Evolutionary conservation across 2,888 invertebrate genomes (phyloP), one percentile per base, ranked within the genome.

Genomic region (Pterobdella sp.): DNA sequence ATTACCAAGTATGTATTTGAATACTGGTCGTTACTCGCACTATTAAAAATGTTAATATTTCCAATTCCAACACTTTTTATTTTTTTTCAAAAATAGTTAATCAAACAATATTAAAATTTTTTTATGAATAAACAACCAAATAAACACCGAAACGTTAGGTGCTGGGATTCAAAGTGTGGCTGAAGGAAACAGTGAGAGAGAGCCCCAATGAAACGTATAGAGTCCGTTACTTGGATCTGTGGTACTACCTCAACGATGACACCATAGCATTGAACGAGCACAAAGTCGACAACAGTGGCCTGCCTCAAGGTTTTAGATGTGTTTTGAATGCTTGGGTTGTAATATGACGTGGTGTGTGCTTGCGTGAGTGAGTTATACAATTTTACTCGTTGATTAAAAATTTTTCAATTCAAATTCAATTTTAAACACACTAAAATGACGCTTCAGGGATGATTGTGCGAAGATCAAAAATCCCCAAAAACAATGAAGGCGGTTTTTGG

Each of bases 111-210:
- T 42, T 14, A 14, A 14, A 14, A 42, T 42, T 14, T 42, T 14
- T 7, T 42, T 42, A 42, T 42, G 18, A 42, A 14, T 42, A 14
- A 14, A 42, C n/a, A n/a, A n/a, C n/a, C n/a, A n/a, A n/a, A n/a
- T n/a, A n/a, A n/a, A 1, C 3, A 68, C 36, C 36, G 34, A 2
- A 37, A 32, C 26, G 29, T 2, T 63, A 91, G 80, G 90, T 90
- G 79, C 86, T 94, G 36, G 88, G 88, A 75, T 93, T 92, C 83
- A 88, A 88, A 75, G 92, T 89, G 0, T 93, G 90, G 84, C 92
- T 91, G 84, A 91, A 90, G 80, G 90, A 92, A 81, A 87, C 90
- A 0, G 89, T 91, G 0, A 87, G 87, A 68, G 91, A 91, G 79
- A 91, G 89, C 14, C 89, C 89, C 0, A 84, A 87, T 63, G 86